A percentile compares a stretch with the other conserved stretches of the same genome.
Conservation (phyloP, 2,888 invertebrate genomes). For the Mesorhabditis sp. region DNA sequence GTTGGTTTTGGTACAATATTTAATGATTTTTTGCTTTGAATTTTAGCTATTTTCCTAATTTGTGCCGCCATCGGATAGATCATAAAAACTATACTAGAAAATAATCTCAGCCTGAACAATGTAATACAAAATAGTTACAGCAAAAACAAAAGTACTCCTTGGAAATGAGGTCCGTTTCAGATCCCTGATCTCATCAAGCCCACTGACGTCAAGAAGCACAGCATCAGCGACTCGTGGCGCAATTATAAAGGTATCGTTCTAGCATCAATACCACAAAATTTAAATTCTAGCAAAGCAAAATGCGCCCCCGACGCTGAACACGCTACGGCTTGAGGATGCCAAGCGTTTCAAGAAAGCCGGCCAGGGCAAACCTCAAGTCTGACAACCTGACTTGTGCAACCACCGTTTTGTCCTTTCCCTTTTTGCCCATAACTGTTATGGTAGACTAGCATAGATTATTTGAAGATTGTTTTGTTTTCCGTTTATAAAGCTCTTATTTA, state of each 20-base stretch:
- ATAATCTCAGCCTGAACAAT: slow-evolving; percentile 10
- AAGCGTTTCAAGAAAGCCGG: slow-evolving; percentile 52
- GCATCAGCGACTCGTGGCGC: slow-evolving; percentile 24
- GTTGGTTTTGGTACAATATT: slow-evolving; percentile 2
- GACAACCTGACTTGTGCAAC: not conserved
- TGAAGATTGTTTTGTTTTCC: too few relatives aligned
- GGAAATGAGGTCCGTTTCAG: slow-evolving; percentile 12
- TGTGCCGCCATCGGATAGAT: too few relatives aligned
- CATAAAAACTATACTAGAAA: slow-evolving; percentile 1
- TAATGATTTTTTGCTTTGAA: not conserved
- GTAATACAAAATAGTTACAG: too few relatives aligned
- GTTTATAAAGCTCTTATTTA: too few relatives aligned
- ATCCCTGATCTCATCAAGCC: slow-evolving; percentile 30
- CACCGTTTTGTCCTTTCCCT: too few relatives aligned
- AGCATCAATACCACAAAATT: slow-evolving; percentile 6
- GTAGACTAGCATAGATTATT: too few relatives aligned
- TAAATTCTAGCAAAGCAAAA: slow-evolving; percentile 25
- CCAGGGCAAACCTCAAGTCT: slow-evolving; percentile 37
- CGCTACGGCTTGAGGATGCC: slow-evolving; percentile 40
- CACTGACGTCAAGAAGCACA: slow-evolving; percentile 11
- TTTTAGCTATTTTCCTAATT: too few relatives aligned
- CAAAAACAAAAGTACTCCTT: too few relatives aligned
- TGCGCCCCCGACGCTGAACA: slow-evolving; percentile 40
- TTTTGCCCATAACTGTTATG: too few relatives aligned
- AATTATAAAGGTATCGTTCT: slow-evolving; percentile 26